Conservation (phyloP, 2,888 invertebrate genomes). For the Napeogenes sylphis region DNA sequence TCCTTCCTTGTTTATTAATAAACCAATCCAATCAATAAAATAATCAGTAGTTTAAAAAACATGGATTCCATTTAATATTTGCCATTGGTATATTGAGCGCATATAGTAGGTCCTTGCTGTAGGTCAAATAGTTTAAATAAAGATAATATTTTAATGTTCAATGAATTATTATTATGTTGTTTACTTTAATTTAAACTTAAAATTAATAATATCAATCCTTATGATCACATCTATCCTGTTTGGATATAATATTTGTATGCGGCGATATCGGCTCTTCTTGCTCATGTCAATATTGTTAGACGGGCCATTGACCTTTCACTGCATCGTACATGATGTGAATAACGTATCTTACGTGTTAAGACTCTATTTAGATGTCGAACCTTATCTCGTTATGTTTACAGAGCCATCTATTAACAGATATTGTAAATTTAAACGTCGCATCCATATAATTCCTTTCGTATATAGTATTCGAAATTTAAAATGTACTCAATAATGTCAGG, state of each 20-base stretch:
- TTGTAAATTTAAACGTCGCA: slow-evolving; percentile 4
- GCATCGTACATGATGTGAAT: slow-evolving; percentile 47
- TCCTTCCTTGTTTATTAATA: slow-evolving; percentile 36
- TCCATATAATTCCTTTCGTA: slow-evolving; percentile 19
- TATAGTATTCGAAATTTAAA: slow-evolving; percentile 6
- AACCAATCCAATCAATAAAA: slow-evolving; percentile 20
- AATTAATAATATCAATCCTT: slow-evolving; percentile 21
- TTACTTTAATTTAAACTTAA: neutral
- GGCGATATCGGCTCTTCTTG: slow-evolving; percentile 62
- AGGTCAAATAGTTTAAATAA: no score
- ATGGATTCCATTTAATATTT: no score
- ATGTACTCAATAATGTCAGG: neutral
- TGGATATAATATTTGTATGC: slow-evolving; percentile 63
- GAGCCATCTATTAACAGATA: slow-evolving; percentile 13
- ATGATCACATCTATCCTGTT: slow-evolving; percentile 52
- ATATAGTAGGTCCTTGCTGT: neutral
- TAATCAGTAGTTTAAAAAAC: no score
- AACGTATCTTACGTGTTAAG: slow-evolving; percentile 30
- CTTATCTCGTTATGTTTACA: slow-evolving; percentile 22
- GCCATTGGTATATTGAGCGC: neutral
- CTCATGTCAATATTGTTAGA: slow-evolving; percentile 64
- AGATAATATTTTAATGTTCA: no score
- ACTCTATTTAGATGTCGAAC: slow-evolving; percentile 27
- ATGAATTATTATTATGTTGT: no score
- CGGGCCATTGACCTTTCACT: slow-evolving; percentile 55